Conservation (phyloP, 2,797 vertebrate species). For the Echiichthys vipera region DNA sequence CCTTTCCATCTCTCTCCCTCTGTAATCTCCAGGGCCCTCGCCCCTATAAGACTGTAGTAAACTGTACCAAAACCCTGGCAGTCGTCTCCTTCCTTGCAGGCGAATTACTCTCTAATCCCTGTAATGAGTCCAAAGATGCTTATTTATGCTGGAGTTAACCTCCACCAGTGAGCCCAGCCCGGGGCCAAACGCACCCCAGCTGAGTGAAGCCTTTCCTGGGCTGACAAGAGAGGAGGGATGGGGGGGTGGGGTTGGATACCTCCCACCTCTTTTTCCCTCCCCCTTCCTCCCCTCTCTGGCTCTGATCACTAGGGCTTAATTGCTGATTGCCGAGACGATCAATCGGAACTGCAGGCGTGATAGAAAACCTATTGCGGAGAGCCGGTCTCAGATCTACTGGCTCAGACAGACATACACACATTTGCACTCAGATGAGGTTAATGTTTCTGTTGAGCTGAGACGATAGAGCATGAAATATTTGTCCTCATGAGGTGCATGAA, state of each 20-base stretch:
- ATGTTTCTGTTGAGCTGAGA: constrained; percentile 57
- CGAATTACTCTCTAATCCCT: constrained; percentile 89
- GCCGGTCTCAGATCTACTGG: constrained; percentile 54
- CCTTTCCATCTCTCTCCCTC: constrained; percentile 76
- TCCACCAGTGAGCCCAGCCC: constrained; percentile 88
- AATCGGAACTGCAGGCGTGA: constrained; percentile 81
- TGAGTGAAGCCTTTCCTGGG: constrained; percentile 83
- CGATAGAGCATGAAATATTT: constrained; percentile 70
- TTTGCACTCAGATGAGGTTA: constrained; percentile 65
- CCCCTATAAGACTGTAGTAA: constrained; percentile 87
- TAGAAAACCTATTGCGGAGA: constrained; percentile 70
- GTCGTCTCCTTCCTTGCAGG: constrained; percentile 83
- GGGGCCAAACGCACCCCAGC: constrained; percentile 85
- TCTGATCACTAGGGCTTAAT: constrained; percentile 87
- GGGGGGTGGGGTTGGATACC: constrained; percentile 23
- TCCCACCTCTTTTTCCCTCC: constrained; percentile 53
- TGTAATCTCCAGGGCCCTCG: constrained; percentile 86
- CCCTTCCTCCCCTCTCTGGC: constrained; percentile 53
- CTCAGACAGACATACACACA: constrained; percentile 55
- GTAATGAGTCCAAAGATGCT: constrained; percentile 90
- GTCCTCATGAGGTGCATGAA: constrained; percentile 53
- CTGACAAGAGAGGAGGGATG: constrained; percentile 74
- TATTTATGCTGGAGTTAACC: constrained; percentile 91
- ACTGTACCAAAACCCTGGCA: constrained; percentile 87
- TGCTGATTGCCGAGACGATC: constrained; percentile 85